These are phyloP conservation scores for Ammospiza nelsoni DNA, from an alignment of 2,113 vertebrate genomes.

Conservation along the genomic window DNA sequence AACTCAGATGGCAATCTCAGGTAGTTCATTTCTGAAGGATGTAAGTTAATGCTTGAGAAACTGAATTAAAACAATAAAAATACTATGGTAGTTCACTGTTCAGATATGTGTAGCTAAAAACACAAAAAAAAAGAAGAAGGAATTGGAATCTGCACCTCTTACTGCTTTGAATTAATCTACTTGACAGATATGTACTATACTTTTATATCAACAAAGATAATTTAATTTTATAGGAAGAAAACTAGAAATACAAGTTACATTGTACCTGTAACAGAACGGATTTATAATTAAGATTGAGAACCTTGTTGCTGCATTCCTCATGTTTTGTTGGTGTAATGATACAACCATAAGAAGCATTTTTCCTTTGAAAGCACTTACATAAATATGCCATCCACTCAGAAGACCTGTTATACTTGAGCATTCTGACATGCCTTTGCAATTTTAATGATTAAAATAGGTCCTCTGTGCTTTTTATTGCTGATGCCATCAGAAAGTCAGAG, in stretches of 20 bases:
- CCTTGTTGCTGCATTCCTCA: neutral
- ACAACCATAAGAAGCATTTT: constrained; percentile 1
- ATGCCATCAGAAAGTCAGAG: constrained; percentile 32
- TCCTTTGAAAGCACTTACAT: constrained; percentile 18
- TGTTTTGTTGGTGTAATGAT: neutral
- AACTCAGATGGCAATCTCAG: neutral
- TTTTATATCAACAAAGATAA: neutral
- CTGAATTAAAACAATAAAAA: neutral
- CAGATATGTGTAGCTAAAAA: neutral
- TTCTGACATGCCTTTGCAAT: constrained; percentile 34
- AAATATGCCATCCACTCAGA: constrained; percentile 26
- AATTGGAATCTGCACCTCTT: neutral
- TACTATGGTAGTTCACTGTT: neutral
- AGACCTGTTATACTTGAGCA: neutral
- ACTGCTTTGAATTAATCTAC: neutral
- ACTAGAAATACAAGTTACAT: neutral
- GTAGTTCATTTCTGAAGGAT: neutral
- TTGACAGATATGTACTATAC: neutral
- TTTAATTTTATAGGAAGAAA: neutral
- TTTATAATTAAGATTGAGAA: constrained; percentile 35
- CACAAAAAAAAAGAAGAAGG: neutral
- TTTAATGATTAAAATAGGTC: constrained; percentile 46
- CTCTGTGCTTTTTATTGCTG: constrained; percentile 47
- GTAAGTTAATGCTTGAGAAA: neutral
- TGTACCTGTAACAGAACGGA: neutral